phyloP scores from a whole-genome alignment of 2,888 invertebrate species.

The Cordylochernes scorpioides region DNA sequence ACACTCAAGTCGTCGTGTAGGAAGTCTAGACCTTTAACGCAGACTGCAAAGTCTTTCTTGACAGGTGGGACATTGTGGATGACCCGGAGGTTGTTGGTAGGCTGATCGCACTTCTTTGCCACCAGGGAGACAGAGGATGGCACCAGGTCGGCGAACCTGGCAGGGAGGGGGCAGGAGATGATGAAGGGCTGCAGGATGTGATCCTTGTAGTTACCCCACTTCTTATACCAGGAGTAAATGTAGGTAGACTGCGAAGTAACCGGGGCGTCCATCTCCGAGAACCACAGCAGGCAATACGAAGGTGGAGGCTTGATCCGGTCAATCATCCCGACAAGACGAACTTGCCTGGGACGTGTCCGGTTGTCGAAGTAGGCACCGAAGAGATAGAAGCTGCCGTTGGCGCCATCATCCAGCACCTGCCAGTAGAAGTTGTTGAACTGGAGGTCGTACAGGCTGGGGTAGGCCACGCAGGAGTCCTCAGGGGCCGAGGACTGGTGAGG shows the following conservation, averaged over 20 bases:
- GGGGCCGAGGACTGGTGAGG: constrained; percentile 41
- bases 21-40: constrained; percentile 78
- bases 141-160: constrained; percentile 1
- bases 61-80: constrained; percentile 41
- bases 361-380: constrained; percentile 70
- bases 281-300: constrained; percentile 31
- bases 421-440: constrained; percentile 80
- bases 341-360: constrained; percentile 45
- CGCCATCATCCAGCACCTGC: constrained; percentile 51
- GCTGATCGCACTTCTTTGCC: constrained; percentile 51
- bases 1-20: constrained; percentile 67
- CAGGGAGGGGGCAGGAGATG: constrained; percentile 57
- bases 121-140: constrained; percentile 49
- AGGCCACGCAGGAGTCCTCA: constrained; percentile 18
- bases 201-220: constrained; percentile 79
- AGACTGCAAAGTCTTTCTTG: constrained; percentile 53
- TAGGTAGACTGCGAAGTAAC: constrained; percentile 41
- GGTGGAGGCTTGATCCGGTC: constrained; percentile 51
- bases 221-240: constrained; percentile 74
- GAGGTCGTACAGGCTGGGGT: constrained; percentile 55
- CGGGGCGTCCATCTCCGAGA: background rate
- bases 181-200: constrained; percentile 70
- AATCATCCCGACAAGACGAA: constrained; percentile 73
- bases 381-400: constrained; percentile 45
- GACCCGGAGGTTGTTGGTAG: constrained; percentile 49